Conservation (phyloP, 2,888 invertebrate species). For the Crematogaster levior region DNA sequence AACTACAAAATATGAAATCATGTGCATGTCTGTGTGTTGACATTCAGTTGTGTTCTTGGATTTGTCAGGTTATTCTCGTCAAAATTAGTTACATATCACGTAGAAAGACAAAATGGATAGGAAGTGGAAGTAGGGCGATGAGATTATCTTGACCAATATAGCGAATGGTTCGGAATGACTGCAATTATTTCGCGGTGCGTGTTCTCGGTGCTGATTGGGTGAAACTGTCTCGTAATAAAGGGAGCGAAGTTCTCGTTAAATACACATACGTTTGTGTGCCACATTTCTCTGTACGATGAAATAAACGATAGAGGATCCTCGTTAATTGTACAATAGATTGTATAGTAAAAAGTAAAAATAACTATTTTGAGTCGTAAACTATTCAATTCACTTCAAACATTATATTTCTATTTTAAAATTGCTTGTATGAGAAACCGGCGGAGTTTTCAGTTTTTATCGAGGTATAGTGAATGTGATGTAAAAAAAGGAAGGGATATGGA, state of each 20-base stretch:
- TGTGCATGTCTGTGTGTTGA: slow-evolving; percentile 11
- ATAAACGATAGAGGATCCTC: slow-evolving; percentile 14
- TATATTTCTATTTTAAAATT: neutral
- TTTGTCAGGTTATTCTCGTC: slow-evolving; percentile 37
- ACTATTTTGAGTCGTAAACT: neutral
- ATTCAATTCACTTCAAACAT: neutral
- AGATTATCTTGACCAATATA: slow-evolving; percentile 83
- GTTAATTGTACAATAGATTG: slow-evolving; percentile 12
- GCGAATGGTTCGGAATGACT: slow-evolving; percentile 83
- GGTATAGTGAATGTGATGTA: neutral
- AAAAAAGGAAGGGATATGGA: neutral
- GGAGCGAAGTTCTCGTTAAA: slow-evolving; percentile 58
- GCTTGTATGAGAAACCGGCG: neutral
- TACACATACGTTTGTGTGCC: slow-evolving; percentile 39
- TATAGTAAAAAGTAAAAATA: neutral
- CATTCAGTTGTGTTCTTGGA: slow-evolving; percentile 12
- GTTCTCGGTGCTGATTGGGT: slow-evolving; percentile 74
- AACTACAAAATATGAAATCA: neutral
- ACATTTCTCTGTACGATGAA: slow-evolving; percentile 4
- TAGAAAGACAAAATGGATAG: slow-evolving; percentile 80
- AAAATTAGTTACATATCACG: slow-evolving; percentile 75
- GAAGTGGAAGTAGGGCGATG: slow-evolving; percentile 81
- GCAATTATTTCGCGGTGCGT: slow-evolving; percentile 83
- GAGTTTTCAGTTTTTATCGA: neutral
- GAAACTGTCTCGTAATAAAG: slow-evolving; percentile 64